phyloP scores from a whole-genome alignment of 2,888 invertebrate genomes.

The Teinopalpus imperialis region DNA sequence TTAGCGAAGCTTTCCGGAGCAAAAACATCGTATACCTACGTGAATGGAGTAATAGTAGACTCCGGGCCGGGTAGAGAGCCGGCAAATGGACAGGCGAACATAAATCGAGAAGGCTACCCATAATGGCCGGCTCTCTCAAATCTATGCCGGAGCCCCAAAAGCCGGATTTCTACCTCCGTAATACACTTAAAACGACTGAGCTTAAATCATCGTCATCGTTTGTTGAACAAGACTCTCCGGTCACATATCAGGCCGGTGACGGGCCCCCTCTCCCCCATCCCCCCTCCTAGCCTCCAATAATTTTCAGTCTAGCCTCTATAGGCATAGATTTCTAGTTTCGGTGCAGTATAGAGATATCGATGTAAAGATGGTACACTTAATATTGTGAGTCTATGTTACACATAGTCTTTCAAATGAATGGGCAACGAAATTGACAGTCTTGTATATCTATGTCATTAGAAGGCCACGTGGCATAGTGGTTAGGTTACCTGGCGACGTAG shows the following conservation, averaged over 20 bases:
- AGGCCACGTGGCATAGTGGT: no score
- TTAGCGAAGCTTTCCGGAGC: no score
- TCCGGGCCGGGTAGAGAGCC: constrained; percentile 27
- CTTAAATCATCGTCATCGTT: constrained; percentile 83
- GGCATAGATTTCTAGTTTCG: constrained; percentile 71
- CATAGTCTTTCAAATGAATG: not conserved
- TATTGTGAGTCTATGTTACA: no score
- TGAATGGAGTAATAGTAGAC: constrained; percentile 23
- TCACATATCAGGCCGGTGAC: constrained; percentile 77
- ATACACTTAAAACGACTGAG: constrained; percentile 81
- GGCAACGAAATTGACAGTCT: no score
- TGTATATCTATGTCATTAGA: no score
- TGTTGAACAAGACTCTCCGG: constrained; percentile 82
- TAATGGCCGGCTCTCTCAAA: constrained; percentile 75
- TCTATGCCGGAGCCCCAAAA: constrained; percentile 72
- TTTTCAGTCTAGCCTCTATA: constrained; percentile 68
- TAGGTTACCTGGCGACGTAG: no score
- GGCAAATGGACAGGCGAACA: constrained; percentile 51
- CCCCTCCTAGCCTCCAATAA: constrained; percentile 53
- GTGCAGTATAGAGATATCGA: constrained; percentile 19
- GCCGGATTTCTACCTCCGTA: constrained; percentile 76
- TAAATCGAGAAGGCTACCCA: constrained; percentile 67
- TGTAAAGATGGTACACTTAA: constrained; percentile 21
- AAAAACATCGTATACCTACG: no score
- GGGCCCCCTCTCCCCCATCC: constrained; percentile 41